Base-by-base conservation (phyloP, 23 tunicate species). In the Clavelina lepadiformis region DNA sequence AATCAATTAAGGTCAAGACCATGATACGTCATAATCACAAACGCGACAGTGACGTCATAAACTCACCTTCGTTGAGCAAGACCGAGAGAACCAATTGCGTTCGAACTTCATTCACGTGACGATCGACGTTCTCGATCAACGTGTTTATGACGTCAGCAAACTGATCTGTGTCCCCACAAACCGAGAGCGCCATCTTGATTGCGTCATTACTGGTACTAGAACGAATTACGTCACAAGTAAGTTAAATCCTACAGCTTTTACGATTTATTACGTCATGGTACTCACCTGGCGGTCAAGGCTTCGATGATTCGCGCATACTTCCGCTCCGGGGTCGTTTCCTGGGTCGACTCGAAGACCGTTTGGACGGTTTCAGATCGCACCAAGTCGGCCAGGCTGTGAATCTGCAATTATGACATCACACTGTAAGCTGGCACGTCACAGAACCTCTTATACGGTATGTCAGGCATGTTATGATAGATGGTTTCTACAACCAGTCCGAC, bases 111-210 rank as follows among this genome's bases (percentile, higher is more conserved):
- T 63, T 54, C 25, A 89, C 67, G 27, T 81, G 89, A 3, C 68
- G 75, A 32, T 89, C 86, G 4, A 89, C 73, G 20, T 73, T 67
- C 23, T 81, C 83, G 6, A 89, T 76, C 27, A 89, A 54, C 3
- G 97, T 89, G 65, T 76, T 88, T 38, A 89, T 81, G 79, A 89
- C 97, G 58, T 76, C 91, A 38, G 84, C 70, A 45, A 89, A 89
- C 47, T 89, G 76, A 2, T 61, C 83, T 15, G 83, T 75, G 24
- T 71, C 81, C 41, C 71, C 81, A 35, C 97, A 89, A 6, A 62
- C 69, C 2, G 89, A 73, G 26, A 89, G 58, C 5, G 91, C 69
- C 85, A 81, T 75, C 47, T 71, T 75, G 37, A 81, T 45, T 25
- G 69, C 45, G 65, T 89, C 97, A 66, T 71, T 76, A 37, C 70